Evolutionary conservation across 2,113 vertebrate genomes (phyloP).

Genomic region (Typhlomys cinereus): DNA sequence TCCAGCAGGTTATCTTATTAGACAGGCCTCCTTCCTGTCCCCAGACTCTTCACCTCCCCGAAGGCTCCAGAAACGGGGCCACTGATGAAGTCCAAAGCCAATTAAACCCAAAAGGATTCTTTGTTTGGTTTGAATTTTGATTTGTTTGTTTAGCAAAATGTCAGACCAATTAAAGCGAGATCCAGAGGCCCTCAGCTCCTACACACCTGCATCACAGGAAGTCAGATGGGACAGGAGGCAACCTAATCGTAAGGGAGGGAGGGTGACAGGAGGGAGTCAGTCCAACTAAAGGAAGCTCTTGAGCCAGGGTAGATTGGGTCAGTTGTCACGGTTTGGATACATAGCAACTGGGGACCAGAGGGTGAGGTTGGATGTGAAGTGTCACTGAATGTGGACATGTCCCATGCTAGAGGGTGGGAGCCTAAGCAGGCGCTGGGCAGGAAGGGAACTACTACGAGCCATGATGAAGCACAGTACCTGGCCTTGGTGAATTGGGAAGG

Average conservation of each 20-base stretch:
- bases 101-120: conserved; percentile 79
- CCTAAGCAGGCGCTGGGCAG: neutral
- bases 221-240: conserved; percentile 46
- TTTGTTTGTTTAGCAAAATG: conserved; percentile 86
- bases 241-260: neutral
- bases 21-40: conserved; percentile 60
- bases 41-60: conserved; percentile 65
- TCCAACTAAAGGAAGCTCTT: neutral
- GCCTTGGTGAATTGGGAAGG: neutral
- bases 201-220: conserved; percentile 41
- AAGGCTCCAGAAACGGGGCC: conserved; percentile 67
- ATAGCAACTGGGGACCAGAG: too few species aligned
- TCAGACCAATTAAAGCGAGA: conserved; percentile 84
- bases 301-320: neutral
- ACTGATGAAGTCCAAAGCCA: conserved; percentile 69
- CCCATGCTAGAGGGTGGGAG: neutral
- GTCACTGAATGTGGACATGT: neutral
- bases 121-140: conserved; percentile 80
- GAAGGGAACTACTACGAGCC: neutral
- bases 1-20: conserved; percentile 79
- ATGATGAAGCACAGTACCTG: neutral
- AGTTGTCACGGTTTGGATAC: neutral
- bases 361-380: too few species aligned
- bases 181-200: conserved; percentile 46
- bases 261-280: fast-evolving